A percentile compares a stretch with the other conserved stretches of the same genome.
Evolutionary conservation across 2,113 vertebrate species (phyloP).

Genomic region (Trematocara marginatum): DNA sequence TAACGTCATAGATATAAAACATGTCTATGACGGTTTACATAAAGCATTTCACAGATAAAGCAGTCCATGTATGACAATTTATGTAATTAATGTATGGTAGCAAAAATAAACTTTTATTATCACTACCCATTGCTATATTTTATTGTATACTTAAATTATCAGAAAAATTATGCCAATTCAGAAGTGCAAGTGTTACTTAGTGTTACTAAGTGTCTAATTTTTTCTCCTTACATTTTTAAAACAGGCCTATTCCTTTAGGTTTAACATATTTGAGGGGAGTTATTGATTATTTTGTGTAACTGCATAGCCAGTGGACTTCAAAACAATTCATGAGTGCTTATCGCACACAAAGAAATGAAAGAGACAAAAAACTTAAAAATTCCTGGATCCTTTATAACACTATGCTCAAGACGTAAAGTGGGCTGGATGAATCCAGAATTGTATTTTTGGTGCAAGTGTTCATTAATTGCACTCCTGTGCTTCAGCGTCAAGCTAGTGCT

Average conservation of each 20-base stretch:
- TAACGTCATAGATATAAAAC: not conserved
- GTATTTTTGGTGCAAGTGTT: not conserved
- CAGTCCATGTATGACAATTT: not conserved
- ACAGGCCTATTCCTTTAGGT: not conserved
- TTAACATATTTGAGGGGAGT: not conserved
- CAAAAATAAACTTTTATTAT: not conserved
- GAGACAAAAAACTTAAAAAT: not conserved
- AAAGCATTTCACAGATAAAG: not conserved
- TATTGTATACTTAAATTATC: not conserved
- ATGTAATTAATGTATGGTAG: not conserved
- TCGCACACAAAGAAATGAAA: not conserved
- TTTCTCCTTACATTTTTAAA: not conserved
- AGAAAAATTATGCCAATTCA: not conserved
- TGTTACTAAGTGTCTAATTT: not conserved
- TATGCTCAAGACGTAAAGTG: not conserved
- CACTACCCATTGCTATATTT: not conserved
- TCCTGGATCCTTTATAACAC: not conserved
- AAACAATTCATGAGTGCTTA: not conserved
- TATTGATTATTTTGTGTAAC: not conserved
- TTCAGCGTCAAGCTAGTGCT: not conserved
- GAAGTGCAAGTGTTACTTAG: not conserved
- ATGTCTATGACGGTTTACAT: not conserved
- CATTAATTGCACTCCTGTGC: not conserved
- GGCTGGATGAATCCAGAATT: not conserved
- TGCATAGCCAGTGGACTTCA: not conserved